A percentile compares a stretch with the other conserved stretches of the same genome.
phyloP scores from a whole-genome alignment of 2,888 invertebrate genomes.

The Leptodirus hochenwartii region DNA sequence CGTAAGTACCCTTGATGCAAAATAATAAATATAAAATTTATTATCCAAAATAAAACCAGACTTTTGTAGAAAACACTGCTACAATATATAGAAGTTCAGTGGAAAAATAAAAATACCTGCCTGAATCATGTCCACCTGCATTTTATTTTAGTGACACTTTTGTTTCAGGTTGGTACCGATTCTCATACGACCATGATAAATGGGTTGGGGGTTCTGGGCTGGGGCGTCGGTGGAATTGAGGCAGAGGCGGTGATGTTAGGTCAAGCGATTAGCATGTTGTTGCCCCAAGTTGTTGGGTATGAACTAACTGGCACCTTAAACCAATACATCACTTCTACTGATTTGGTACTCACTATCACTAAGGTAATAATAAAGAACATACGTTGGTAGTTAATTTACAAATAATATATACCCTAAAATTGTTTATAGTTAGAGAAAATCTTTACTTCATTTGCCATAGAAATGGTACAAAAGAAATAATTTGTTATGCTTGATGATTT shows the following conservation, averaged over 20 bases:
- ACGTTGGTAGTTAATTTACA: no score
- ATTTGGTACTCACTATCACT: slow-evolving; percentile 91
- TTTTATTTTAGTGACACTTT: no score
- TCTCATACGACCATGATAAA: slow-evolving; percentile 99
- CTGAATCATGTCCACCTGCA: no score
- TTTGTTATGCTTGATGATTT: no score
- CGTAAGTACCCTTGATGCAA: slow-evolving; percentile 21
- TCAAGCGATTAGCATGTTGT: slow-evolving; percentile 89
- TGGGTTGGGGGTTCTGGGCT: slow-evolving; percentile 88
- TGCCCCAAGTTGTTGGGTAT: slow-evolving; percentile 94
- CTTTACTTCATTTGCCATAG: no score
- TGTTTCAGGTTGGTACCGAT: slow-evolving; percentile 78
- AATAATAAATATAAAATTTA: neutral
- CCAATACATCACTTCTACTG: slow-evolving; percentile 83
- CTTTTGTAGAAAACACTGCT: no score
- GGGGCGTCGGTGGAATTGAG: slow-evolving; percentile 94
- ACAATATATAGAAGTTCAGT: no score
- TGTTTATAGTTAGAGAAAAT: no score
- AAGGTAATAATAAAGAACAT: no score
- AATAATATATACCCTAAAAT: no score
- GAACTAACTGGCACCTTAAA: slow-evolving; percentile 64
- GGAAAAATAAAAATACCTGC: no score
- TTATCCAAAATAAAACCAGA: neutral
- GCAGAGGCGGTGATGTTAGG: slow-evolving; percentile 99
- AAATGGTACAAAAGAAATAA: no score